Percentiles rank a stretch among this genome's conserved stretches.
Evolutionary conservation across 37 sponge, comb jelly and placozoan genomes (phyloP).

Genomic region (Diacarnus erythraeanus): DNA sequence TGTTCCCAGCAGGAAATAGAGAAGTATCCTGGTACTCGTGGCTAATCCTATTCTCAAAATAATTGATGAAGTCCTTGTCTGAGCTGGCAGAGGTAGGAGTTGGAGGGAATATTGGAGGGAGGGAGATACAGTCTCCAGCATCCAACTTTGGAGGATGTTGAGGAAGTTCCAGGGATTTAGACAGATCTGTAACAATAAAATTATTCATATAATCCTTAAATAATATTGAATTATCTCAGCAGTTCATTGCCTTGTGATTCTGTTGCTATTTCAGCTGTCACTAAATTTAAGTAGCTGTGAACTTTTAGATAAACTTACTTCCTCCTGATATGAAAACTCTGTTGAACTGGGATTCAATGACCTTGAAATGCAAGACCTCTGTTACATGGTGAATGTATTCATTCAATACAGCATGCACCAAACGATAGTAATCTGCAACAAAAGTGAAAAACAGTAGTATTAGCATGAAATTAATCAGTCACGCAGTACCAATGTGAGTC

Average conservation of each 20-base stretch:
- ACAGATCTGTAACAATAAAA: not conserved
- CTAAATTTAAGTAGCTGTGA: too few species aligned
- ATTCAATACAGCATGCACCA: slow-evolving; percentile 41
- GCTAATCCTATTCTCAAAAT: not conserved
- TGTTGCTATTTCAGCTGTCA: too few species aligned
- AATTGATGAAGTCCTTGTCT: slow-evolving; percentile 14
- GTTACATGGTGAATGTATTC: slow-evolving; percentile 77
- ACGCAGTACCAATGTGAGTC: too few species aligned
- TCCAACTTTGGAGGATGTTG: not conserved
- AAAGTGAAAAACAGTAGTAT: slow-evolving; percentile 11
- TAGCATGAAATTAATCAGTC: not conserved
- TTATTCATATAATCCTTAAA: too few species aligned
- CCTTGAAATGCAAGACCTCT: slow-evolving; percentile 61
- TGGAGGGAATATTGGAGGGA: not conserved
- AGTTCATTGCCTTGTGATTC: too few species aligned
- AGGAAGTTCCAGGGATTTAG: not conserved
- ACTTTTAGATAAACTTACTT: slow-evolving; percentile 33
- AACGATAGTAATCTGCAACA: slow-evolving; percentile 54
- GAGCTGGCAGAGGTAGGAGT: not conserved
- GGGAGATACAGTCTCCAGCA: not conserved
- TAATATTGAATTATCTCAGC: too few species aligned
- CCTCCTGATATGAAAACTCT: slow-evolving; percentile 5
- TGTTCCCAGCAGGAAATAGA: not conserved
- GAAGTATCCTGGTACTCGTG: slow-evolving; percentile 11
- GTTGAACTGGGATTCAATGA: slow-evolving; percentile 59